A percentile compares a stretch with the other conserved stretches of the same genome.
Evolutionary conservation across 2,888 invertebrate genomes (phyloP).

Genomic region (Yponomeuta evonymella): DNA sequence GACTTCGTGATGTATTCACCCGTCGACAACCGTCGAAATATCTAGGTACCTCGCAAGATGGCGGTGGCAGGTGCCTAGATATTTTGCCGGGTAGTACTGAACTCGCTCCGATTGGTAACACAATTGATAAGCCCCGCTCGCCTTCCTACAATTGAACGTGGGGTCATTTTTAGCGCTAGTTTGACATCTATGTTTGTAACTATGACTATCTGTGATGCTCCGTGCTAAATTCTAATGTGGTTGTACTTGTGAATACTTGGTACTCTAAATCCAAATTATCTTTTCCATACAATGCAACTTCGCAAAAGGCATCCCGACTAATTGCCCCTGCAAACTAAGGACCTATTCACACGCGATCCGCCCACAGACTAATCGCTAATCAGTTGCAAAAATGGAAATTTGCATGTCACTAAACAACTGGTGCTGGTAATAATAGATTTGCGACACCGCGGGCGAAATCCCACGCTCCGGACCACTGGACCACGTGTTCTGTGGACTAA

Average conservation of each 20-base stretch:
- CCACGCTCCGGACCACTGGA: slow-evolving; percentile 36
- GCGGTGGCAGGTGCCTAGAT: too few species aligned
- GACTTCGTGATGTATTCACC: too few species aligned
- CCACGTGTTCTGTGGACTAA: background rate
- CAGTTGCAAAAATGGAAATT: slow-evolving; percentile 50
- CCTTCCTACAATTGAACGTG: too few species aligned
- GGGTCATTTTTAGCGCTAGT: too few species aligned
- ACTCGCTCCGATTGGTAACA: too few species aligned
- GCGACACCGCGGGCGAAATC: slow-evolving; percentile 46
- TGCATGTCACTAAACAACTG: slow-evolving; percentile 36
- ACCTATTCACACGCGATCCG: slow-evolving; percentile 5
- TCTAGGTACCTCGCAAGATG: too few species aligned
- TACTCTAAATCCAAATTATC: background rate
- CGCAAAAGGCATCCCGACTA: slow-evolving; percentile 7
- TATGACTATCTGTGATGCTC: too few species aligned
- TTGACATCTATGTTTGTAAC: too few species aligned
- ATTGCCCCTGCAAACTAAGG: slow-evolving; percentile 23
- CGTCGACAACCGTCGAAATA: too few species aligned
- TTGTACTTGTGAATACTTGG: background rate
- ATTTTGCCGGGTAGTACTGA: too few species aligned
- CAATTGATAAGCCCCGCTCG: too few species aligned
- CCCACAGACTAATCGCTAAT: slow-evolving; percentile 23
- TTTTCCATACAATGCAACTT: background rate
- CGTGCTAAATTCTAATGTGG: background rate
- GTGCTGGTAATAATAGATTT: slow-evolving; percentile 25